A percentile compares a stretch with the other conserved stretches of the same genome.
phyloP scores from a whole-genome alignment of 1,140 invertebrate species.

The Cecropterus lyciades region DNA sequence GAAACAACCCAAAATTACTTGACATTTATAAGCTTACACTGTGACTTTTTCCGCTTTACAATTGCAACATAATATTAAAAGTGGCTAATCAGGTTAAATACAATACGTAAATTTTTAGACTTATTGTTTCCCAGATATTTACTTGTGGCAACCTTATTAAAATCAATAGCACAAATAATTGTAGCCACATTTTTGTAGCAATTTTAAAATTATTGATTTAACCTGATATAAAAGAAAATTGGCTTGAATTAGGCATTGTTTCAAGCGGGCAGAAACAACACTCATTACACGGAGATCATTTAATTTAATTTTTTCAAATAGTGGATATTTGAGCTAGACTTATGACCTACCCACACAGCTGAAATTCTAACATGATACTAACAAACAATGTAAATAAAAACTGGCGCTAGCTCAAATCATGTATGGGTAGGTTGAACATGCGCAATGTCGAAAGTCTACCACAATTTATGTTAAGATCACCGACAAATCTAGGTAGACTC shows the following conservation, averaged over 20 bases:
- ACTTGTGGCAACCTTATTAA: constrained; percentile 28
- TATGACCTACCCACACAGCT: constrained; percentile 61
- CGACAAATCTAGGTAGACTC: constrained; percentile 81
- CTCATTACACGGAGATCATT: constrained; percentile 52
- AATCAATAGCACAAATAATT: constrained; percentile 37
- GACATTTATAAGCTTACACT: constrained; percentile 37
- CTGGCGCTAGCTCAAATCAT: constrained; percentile 72
- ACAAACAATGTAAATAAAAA: constrained; percentile 56
- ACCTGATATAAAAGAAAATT: constrained; percentile 49
- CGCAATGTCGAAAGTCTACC: constrained; percentile 72
- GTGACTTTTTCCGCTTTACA: constrained; percentile 55
- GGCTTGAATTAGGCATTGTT: constrained; percentile 66
- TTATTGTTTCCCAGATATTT: constrained; percentile 18
- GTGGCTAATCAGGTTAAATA: constrained; percentile 36
- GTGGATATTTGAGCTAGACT: constrained; percentile 71
- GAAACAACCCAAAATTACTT: constrained; percentile 16
- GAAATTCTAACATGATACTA: constrained; percentile 44
- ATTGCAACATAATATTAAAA: constrained; percentile 29
- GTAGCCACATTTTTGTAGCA: constrained; percentile 12
- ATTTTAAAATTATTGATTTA: constrained; percentile 41
- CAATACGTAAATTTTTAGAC: constrained; percentile 23
- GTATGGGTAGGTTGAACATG: constrained; percentile 60
- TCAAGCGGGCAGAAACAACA: constrained; percentile 75
- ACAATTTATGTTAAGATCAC: constrained; percentile 78
- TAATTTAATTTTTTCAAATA: constrained; percentile 46